A percentile compares a stretch with the other conserved stretches of the same genome.
Evolutionary conservation across 2,888 invertebrate species (phyloP).

Genomic region (Plebejus anna): DNA sequence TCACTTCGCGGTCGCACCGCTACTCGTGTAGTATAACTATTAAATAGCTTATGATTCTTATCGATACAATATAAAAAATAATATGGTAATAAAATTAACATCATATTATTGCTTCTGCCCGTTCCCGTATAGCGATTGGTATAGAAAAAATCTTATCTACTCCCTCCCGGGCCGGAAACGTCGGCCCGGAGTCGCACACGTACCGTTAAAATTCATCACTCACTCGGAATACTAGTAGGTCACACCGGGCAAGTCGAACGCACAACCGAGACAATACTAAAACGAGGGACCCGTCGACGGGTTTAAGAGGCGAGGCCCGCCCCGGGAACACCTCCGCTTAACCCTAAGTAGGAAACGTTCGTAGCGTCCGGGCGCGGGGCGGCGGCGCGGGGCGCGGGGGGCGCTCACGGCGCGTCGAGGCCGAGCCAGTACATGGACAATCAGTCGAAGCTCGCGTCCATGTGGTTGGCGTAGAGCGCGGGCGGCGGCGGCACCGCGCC

Average conservation of each 20-base stretch:
- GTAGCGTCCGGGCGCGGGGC: constrained; percentile 53
- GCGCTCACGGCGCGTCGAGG: constrained; percentile 66
- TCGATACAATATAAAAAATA: constrained; percentile 78
- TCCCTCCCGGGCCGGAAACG: constrained; percentile 67
- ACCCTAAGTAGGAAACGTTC: constrained; percentile 69
- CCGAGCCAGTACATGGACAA: constrained; percentile 70
- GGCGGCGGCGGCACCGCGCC: constrained; percentile 68
- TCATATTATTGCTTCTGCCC: constrained; percentile 81
- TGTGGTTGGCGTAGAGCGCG: constrained; percentile 78
- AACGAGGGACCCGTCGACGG: constrained; percentile 61
- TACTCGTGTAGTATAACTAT: constrained; percentile 67
- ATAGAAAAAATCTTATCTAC: constrained; percentile 78
- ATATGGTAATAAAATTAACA: constrained; percentile 80
- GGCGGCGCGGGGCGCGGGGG: constrained; percentile 53
- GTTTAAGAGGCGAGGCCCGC: constrained; percentile 63
- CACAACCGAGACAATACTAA: constrained; percentile 78
- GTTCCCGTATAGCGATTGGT: constrained; percentile 81
- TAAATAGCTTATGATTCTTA: constrained; percentile 72
- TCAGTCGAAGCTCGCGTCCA: constrained; percentile 80
- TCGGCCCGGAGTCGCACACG: constrained; percentile 53
- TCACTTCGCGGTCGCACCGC: constrained; percentile 77
- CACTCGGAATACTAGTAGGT: constrained; percentile 60
- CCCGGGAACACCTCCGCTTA: constrained; percentile 78
- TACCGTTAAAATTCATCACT: constrained; percentile 44
- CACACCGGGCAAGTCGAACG: constrained; percentile 76